These are phyloP conservation scores for Panorpa germanica DNA, from an alignment of 2,888 invertebrate genomes.

Conservation along the genomic window DNA sequence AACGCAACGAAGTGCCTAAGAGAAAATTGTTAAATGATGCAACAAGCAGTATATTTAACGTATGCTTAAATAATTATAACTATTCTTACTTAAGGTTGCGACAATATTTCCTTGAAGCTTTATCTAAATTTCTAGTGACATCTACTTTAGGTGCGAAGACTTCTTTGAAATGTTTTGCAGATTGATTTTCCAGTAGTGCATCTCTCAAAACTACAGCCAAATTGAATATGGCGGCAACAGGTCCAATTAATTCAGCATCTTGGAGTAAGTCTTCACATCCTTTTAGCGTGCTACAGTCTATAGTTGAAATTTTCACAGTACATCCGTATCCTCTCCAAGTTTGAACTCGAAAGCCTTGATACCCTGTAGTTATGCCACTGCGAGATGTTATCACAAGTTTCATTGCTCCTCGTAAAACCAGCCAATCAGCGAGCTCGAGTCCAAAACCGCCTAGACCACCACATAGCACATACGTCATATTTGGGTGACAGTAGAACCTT, in stretches of 20 bases:
- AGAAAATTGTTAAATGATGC: too few relatives aligned
- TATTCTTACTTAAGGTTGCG: constrained; percentile 26
- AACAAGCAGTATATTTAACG: too few relatives aligned
- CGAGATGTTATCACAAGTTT: constrained; percentile 66
- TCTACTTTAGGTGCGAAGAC: constrained; percentile 60
- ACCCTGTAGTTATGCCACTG: constrained; percentile 59
- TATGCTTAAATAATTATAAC: background rate
- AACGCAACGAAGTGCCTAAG: constrained; percentile 73
- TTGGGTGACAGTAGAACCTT: constrained; percentile 19
- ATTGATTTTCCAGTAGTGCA: constrained; percentile 59
- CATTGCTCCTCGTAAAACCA: constrained; percentile 62
- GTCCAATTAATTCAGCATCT: constrained; percentile 40
- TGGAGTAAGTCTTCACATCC: constrained; percentile 54
- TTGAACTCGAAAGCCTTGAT: constrained; percentile 54
- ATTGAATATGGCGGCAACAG: constrained; percentile 74
- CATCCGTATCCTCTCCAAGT: constrained; percentile 55
- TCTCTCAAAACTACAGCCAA: constrained; percentile 68
- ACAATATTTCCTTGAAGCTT: constrained; percentile 35
- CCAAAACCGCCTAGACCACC: constrained; percentile 88
- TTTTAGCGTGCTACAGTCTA: constrained; percentile 45
- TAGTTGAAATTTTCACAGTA: constrained; percentile 43
- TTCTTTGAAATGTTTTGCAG: constrained; percentile 40
- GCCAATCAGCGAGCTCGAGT: constrained; percentile 71
- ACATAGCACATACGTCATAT: constrained; percentile 35
- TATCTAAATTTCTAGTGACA: constrained; percentile 65